These are phyloP conservation scores for Phenganax marumi DNA, from an alignment of 92 coral and sea anemone genomes.

Conservation along the genomic window DNA sequence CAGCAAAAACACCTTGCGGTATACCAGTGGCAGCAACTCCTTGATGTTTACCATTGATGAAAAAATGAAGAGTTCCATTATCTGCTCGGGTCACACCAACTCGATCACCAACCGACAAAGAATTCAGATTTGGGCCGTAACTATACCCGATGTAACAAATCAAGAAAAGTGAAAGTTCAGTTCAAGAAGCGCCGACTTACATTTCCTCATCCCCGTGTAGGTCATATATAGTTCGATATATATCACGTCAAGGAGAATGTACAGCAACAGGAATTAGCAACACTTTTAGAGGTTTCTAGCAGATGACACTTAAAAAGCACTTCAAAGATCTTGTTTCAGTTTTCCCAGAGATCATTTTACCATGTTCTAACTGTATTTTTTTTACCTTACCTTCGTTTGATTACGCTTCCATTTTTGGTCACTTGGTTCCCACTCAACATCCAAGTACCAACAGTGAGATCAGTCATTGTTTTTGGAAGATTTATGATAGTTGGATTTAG, in stretches of 20 bases:
- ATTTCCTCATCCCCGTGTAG: too few species aligned
- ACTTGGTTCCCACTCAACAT: slow-evolving; percentile 90
- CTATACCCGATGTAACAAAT: neutral
- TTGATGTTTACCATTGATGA: slow-evolving; percentile 74
- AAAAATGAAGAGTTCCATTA: slow-evolving; percentile 72
- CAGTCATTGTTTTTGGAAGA: slow-evolving; percentile 95
- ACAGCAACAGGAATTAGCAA: too few species aligned
- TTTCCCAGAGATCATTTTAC: slow-evolving; percentile 25
- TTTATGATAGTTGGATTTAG: slow-evolving; percentile 70
- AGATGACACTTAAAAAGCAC: too few species aligned
- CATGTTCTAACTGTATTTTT: slow-evolving; percentile 63
- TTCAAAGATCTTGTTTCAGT: too few species aligned
- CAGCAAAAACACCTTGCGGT: slow-evolving; percentile 76
- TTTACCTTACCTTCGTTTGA: slow-evolving; percentile 59
- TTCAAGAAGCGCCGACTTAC: neutral
- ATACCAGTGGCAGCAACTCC: slow-evolving; percentile 75
- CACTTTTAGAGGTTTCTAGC: too few species aligned
- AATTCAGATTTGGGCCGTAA: neutral
- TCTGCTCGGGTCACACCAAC: slow-evolving; percentile 78
- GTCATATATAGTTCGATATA: too few species aligned
- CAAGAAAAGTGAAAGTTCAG: neutral
- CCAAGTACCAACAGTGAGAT: slow-evolving; percentile 93
- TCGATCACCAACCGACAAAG: slow-evolving; percentile 61
- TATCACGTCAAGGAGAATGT: too few species aligned
- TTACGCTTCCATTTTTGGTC: slow-evolving; percentile 72